Evolutionary conservation across 2,888 invertebrate genomes (phyloP).

Genomic region (Acleris sparsana): DNA sequence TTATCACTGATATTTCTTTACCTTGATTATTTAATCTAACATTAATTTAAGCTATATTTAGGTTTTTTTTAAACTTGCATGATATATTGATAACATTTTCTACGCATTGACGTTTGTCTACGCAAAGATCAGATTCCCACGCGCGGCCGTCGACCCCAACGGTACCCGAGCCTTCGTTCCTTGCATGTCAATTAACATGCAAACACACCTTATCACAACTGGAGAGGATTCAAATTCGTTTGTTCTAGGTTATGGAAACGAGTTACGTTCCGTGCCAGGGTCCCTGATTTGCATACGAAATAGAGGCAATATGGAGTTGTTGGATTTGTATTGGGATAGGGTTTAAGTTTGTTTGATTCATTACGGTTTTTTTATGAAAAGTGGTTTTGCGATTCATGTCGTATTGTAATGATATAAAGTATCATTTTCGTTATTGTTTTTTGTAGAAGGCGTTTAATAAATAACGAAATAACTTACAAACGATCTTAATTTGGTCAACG

Average conservation of each 20-base stretch:
- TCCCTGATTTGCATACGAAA: no score
- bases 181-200: slow-evolving; percentile 37
- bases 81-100: slow-evolving; percentile 25
- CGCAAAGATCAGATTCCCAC: slow-evolving; percentile 63
- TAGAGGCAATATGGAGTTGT: no score
- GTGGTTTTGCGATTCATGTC: slow-evolving; percentile 1
- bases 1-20: no score
- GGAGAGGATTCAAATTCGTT: slow-evolving; percentile 12
- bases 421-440: not conserved
- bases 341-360: not conserved
- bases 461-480: no score
- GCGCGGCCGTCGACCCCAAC: slow-evolving; percentile 61
- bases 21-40: no score
- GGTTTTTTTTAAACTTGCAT: no score
- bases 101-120: slow-evolving; percentile 27
- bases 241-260: not conserved
- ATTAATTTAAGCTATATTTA: no score
- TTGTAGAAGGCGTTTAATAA: no score
- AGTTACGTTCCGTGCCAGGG: not conserved
- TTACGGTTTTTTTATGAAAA: not conserved
- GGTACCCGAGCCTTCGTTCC: slow-evolving; percentile 62
- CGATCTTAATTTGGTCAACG: no score
- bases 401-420: slow-evolving; percentile 4
- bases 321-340: not conserved
- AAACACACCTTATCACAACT: slow-evolving; percentile 8